Base-by-base conservation (phyloP, 2,888 invertebrate genomes). In the Patella depressa region DNA sequence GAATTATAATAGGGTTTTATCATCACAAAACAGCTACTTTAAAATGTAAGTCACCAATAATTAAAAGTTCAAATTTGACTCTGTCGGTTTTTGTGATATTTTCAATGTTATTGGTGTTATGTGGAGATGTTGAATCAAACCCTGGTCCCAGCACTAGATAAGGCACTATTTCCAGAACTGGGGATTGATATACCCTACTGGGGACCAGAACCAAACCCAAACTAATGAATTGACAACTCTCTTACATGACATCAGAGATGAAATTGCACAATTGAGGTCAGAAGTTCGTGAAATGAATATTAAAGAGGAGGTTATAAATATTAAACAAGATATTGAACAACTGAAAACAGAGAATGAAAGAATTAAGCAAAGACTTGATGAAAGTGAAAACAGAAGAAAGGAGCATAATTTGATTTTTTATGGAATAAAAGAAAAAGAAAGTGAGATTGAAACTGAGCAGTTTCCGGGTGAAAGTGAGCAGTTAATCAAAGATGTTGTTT, bases 391-490 rank as follows among this genome's bases (percentile, higher is more conserved):
- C 2, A 2, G 1, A 2, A 2, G 1, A 2, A 2, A 65, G 19
- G 59, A n/a, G 19, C n/a, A 65, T 65, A 65, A 65, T 65, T 65
- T 65, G n/a, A 65, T 65, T 65, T 65, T 65, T n/a, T 65, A 65
- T 65, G 59, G 59, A 19, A 65, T 65, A n/a, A 65, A 65, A 65
- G 59, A 65, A 12, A 9, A 19, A 7, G 17, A 65, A 65, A n/a
- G 12, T n/a, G 19, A 65, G n/a, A 19, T 65, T 2, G 59, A 65
- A 65, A n/a, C n/a, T 1, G 29, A 2, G 2, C 2, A 2, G 29
- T 29, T 1, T 65, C 29, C 29, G 29, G 2, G 29, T 29, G 29
- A 29, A 29, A n/a, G 59, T 65, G 59, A 65, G 59, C 19, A n/a
- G 9, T n/a, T 65, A 19, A 65, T 65, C n/a, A 65, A 19, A 65